Base-by-base conservation (phyloP, 2,113 vertebrate species). In the Eolophus roseicapilla region DNA sequence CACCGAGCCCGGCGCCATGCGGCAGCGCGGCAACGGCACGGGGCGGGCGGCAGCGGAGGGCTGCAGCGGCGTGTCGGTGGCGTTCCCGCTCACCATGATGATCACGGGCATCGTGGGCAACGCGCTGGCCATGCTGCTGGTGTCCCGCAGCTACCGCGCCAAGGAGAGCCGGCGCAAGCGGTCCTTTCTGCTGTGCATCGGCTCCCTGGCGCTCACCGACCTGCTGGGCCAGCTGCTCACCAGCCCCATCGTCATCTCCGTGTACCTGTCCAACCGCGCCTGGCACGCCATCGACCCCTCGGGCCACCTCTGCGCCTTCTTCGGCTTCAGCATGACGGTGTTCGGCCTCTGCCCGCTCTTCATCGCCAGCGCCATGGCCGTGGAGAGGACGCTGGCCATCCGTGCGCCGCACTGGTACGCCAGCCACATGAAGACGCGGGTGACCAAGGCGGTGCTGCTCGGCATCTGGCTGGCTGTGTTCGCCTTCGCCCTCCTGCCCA, bases 111-210 rank as follows among this genome's bases (percentile, higher is more conserved):
- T 99, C 95, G 99, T 98, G 97, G 99, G 99, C 81, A 99, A 99
- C 84, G 98, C 98, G 9, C 96, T 99, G 71, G 99, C 99, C 86
- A 98, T 99, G 86, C 96, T 99, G 65, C 97, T 99, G 23, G 99
- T 99, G 29, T 99, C 95, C 39, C 97, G 97, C 39, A 98, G 99
- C 47, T 99, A 99, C 97, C 98, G 97, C 53, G 98, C 98, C 78
- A 98, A 98, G 89, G 98, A 98, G 82, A 99, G 98, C 87, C 98
- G 97, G 86, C 97, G 98, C 82, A 99, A 99, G 93, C 98, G 97
- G 29, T 98, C 99, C 1, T 99, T 99, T 92, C 96, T 99, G 95
- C 98, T 99, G n/a, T 99, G 99, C 97, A 99, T 99, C 33, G 99
- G 99, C 64, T 99, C 98, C 2, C 96, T 99, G 91, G 99, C 99